A percentile compares a stretch with the other conserved stretches of the same genome.
Conservation (phyloP, 2,888 invertebrate genomes). For the Trichopoda pennipes region DNA sequence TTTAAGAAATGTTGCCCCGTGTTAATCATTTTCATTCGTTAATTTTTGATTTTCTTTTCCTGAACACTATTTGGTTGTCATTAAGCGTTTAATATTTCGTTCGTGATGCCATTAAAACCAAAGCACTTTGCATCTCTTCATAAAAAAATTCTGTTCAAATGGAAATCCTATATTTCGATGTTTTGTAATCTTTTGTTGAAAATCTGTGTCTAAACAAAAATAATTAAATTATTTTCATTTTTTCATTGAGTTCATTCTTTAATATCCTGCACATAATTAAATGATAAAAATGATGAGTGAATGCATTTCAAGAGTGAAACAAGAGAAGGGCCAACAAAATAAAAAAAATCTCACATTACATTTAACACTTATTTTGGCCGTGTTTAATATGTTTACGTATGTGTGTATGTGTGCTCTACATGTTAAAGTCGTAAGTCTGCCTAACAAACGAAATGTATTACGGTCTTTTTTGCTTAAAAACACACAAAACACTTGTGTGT, state of each 20-base stretch:
- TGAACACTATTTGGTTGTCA: too few relatives aligned
- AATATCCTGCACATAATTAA: slow-evolving; percentile 52
- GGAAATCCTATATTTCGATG: neutral
- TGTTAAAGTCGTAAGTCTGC: slow-evolving; percentile 15
- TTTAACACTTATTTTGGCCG: slow-evolving; percentile 66
- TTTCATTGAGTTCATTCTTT: slow-evolving; percentile 43
- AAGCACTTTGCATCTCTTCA: too few relatives aligned
- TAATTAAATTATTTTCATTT: neutral
- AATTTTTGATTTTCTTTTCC: too few relatives aligned
- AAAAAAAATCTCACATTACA: slow-evolving; percentile 63
- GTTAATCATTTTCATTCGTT: too few relatives aligned
- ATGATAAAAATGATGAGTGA: slow-evolving; percentile 22
- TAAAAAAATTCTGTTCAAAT: too few relatives aligned
- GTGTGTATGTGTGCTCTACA: neutral
- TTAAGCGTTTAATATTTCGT: too few relatives aligned
- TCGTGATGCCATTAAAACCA: too few relatives aligned
- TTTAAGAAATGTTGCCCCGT: too few relatives aligned
- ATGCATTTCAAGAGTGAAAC: neutral
- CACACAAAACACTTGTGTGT: neutral
- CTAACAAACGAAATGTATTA: slow-evolving; percentile 11
- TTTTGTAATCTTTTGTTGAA: neutral
- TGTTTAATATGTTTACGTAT: slow-evolving; percentile 26
- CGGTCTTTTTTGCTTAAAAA: slow-evolving; percentile 15
- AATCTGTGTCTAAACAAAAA: slow-evolving; percentile 3
- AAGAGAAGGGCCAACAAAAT: slow-evolving; percentile 26